Base-by-base conservation (phyloP, 1,140 invertebrate species). In the Grapholita molesta region DNA sequence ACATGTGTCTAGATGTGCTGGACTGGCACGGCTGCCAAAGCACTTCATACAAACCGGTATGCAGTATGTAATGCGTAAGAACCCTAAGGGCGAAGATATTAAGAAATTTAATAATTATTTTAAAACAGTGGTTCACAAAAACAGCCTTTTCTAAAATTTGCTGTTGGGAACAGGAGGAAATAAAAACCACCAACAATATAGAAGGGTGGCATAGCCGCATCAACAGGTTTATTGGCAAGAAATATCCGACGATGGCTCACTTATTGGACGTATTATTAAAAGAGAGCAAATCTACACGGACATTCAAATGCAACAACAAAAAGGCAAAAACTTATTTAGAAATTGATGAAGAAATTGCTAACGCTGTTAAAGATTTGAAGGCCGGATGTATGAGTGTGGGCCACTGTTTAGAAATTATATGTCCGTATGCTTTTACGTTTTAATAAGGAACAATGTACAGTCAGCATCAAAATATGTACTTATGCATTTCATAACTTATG, bases 201-300 rank as follows among this genome's bases (percentile, higher is more conserved):
- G 55, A 61, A 61, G 55, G 55, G 5, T 61, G 55, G 55, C 55
- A 61, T 28, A 61, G 55, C 23, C 55, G 25, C 11, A 64, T 64
- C 4, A 64, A 64, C n/a, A 25, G 57, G 6, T 64, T 28, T 64
- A 30, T 64, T 24, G 57, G 21, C 1, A 25, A 64, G 33, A 35
- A 64, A 64, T 24, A 64, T 28, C 57, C 25, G 6, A 64, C 23
- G n/a, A 24, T 64, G 57, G 57, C 57, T 25, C 23, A 28, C n/a
- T 30, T 64, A 28, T 30, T 64, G n/a, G 57, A 64, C n/a, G 28
- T 64, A 4, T 30, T 64, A 32, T 7, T 15, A 15, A 64, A 64
- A 30, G 57, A 64, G 25, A 64, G 3, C 57, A 64, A 64, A 64
- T 15, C 25, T 30, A 25, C 25, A 15, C 2, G 25, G 3, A 28